Base-by-base conservation (phyloP, 1,140 invertebrate species). In the Drosophila kanapiae region DNA sequence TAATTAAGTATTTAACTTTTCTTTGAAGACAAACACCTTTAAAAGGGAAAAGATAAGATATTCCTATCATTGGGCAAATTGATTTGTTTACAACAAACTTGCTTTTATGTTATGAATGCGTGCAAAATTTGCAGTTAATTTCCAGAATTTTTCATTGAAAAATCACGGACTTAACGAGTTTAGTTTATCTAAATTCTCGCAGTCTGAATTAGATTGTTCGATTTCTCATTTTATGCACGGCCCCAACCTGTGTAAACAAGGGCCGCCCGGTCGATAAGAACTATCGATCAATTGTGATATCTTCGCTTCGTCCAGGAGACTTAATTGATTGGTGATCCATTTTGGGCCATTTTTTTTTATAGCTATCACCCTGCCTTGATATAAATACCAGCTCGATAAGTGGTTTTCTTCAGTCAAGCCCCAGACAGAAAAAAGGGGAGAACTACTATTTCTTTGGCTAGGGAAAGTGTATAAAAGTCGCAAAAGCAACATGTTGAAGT, bases 201-300 rank as follows among this genome's bases (percentile, higher is more conserved):
- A 18, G 9, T 13, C 18, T 61, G 42, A 35, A 29, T 27, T 61
- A 27, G n/a, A 63, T 63, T 54, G 13, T 61, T 33, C 29, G 31
- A 10, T 23, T 23, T 23, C 23, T 23, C 23, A 45, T 43, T 37
- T 54, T 47, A 40, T 16, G 27, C 61, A 82, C 67, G 75, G 35
- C 59, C 49, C 13, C 48, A 38, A 49, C 11, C 23, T 48, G 60
- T 67, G 62, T 71, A 78, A 64, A 71, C 63, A 58, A 74, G 37
- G 47, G 16, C 27, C 42, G 16, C 9, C 38, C 43, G 54, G 80
- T 71, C 51, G 68, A 60, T 53, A 75, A 59, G 62, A 49, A 43
- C 38, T 27, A 59, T 70, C 81, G 75, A 88, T 83, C 84, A 88
- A 54, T 38, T 59, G 8, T 13, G 14, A 48, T 79, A 81, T 78